Evolutionary conservation across 2,888 invertebrate genomes (phyloP).

Genomic region (Pogonocherus hispidulus): DNA sequence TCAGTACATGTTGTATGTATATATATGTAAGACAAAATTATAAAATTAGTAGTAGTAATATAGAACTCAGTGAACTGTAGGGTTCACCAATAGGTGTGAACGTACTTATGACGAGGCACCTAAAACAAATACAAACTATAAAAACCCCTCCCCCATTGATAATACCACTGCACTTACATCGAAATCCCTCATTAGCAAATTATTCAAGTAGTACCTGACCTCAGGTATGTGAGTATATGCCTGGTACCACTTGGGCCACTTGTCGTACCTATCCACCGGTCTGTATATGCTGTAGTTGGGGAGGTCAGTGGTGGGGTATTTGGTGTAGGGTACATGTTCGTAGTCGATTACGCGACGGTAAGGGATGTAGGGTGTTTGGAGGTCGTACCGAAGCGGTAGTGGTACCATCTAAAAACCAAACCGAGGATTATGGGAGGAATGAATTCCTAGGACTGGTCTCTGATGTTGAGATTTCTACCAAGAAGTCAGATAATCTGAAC

Average conservation of each 20-base stretch:
- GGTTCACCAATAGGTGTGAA: constrained; percentile 54
- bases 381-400: constrained; percentile 49
- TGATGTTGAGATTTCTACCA: too few species aligned
- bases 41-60: too few species aligned
- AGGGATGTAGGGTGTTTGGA: constrained; percentile 45
- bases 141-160: not conserved
- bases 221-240: constrained; percentile 50
- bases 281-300: constrained; percentile 51
- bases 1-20: too few species aligned
- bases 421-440: not conserved
- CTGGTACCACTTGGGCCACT: constrained; percentile 54
- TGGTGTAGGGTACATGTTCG: constrained; percentile 53
- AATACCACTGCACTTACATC: constrained; percentile 45
- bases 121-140: constrained; percentile 37
- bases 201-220: constrained; percentile 53
- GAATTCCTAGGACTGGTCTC: too few species aligned
- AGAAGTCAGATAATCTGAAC: too few species aligned
- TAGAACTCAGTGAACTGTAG: too few species aligned
- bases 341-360: constrained; percentile 49
- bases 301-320: constrained; percentile 51
- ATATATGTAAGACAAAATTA: too few species aligned
- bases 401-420: constrained; percentile 31
- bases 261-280: constrained; percentile 53
- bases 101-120: constrained; percentile 52
- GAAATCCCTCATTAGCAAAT: constrained; percentile 52